Conservation (phyloP, 1,140 invertebrate genomes). For the Acromyrmex heyeri region DNA sequence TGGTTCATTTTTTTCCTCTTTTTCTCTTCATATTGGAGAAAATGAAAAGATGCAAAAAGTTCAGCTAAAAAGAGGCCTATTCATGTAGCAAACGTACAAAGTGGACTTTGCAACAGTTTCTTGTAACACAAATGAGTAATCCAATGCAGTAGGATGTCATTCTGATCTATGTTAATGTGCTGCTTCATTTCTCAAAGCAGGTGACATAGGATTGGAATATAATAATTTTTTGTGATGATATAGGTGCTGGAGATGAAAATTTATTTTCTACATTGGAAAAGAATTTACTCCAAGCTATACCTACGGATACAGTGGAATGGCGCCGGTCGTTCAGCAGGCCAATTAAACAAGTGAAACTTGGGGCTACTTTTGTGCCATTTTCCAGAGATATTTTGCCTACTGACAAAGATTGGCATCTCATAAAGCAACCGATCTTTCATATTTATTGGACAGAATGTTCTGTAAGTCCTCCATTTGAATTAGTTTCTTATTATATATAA, state of each 20-base stretch:
- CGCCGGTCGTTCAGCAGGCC: slow-evolving; percentile 93
- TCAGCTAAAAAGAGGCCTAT: too few relatives aligned
- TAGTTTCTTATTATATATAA: slow-evolving; percentile 19
- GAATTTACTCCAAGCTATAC: slow-evolving; percentile 92
- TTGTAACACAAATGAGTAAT: slow-evolving; percentile 21
- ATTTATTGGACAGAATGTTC: slow-evolving; percentile 98
- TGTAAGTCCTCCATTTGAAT: slow-evolving; percentile 87
- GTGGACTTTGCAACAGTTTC: neutral
- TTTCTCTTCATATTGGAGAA: too few relatives aligned
- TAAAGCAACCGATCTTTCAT: slow-evolving; percentile 96
- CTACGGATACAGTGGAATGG: slow-evolving; percentile 96
- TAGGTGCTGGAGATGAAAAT: slow-evolving; percentile 95
- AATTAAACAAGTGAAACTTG: slow-evolving; percentile 93
- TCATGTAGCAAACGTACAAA: neutral
- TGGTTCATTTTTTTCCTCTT: too few relatives aligned
- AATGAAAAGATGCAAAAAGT: too few relatives aligned
- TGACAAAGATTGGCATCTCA: slow-evolving; percentile 91
- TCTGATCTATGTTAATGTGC: neutral
- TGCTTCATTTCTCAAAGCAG: slow-evolving; percentile 11
- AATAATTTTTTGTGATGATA: slow-evolving; percentile 66
- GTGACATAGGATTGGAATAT: neutral
- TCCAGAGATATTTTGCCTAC: slow-evolving; percentile 90
- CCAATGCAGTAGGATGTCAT: slow-evolving; percentile 36
- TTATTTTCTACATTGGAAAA: slow-evolving; percentile 94
- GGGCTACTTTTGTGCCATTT: slow-evolving; percentile 95